Percentiles rank a stretch among this genome's conserved stretches.
Conservation (phyloP, 1,140 invertebrate species). For the Trichonephila clavata region DNA sequence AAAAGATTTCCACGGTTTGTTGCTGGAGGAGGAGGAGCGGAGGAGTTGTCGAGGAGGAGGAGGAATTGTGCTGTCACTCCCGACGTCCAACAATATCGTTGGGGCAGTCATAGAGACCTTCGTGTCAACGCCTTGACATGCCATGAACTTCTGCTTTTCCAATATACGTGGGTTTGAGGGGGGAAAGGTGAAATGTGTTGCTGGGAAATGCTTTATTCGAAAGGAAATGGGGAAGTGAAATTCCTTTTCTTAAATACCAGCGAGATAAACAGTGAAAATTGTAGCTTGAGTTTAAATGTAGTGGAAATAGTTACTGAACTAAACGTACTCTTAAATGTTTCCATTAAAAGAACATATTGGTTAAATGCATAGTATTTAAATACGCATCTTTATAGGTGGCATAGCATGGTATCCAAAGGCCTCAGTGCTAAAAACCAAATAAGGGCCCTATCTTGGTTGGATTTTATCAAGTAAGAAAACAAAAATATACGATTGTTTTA, state of each 20-base stretch:
- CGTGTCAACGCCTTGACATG: conserved; percentile 51
- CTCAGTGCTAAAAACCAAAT: too few relatives aligned
- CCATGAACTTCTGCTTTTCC: conserved; percentile 60
- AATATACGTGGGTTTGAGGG: conserved; percentile 50
- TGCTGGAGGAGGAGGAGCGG: neutral
- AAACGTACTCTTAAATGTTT: too few relatives aligned
- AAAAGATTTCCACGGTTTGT: conserved; percentile 39
- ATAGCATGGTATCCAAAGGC: too few relatives aligned
- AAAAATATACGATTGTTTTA: too few relatives aligned
- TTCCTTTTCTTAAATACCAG: neutral
- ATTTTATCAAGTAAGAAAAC: too few relatives aligned
- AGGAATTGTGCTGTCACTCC: conserved; percentile 65
- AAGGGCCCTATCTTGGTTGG: too few relatives aligned
- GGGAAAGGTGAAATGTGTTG: neutral
- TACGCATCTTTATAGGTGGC: too few relatives aligned
- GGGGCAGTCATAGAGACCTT: neutral
- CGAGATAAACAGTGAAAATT: neutral
- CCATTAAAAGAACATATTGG: too few relatives aligned
- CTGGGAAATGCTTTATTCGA: neutral
- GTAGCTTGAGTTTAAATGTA: neutral
- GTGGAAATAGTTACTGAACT: too few relatives aligned
- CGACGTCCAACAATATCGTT: conserved; percentile 41
- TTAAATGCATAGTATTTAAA: too few relatives aligned
- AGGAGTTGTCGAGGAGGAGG: neutral
- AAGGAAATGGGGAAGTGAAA: neutral